Conservation (phyloP, 2,113 vertebrate genomes). For the Pelvicachromis taeniatus region DNA sequence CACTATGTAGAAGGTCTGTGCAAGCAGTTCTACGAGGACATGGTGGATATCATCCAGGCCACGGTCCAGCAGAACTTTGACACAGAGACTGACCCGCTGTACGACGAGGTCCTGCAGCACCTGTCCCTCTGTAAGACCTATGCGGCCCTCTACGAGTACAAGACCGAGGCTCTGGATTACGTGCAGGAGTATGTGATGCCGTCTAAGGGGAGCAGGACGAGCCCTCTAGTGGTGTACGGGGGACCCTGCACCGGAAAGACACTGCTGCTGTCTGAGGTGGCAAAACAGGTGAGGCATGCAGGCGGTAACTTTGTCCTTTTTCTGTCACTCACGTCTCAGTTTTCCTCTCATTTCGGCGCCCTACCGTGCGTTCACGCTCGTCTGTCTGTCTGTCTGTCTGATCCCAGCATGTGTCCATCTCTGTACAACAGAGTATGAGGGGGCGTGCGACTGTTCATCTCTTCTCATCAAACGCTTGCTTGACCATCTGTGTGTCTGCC, state of each 20-base stretch:
- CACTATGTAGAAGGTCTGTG: constrained; percentile 97
- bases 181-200: constrained; percentile 89
- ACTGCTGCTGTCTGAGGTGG: constrained; percentile 87
- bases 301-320: neutral
- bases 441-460: constrained; percentile 31
- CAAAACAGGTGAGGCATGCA: constrained; percentile 84
- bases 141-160: constrained; percentile 87
- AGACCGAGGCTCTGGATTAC: constrained; percentile 85
- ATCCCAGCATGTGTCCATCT: constrained; percentile 36
- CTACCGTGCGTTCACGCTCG: neutral
- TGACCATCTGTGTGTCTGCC: constrained; percentile 41
- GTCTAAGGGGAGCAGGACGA: constrained; percentile 83
- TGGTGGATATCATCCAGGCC: constrained; percentile 98
- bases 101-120: constrained; percentile 94
- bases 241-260: constrained; percentile 98
- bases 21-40: constrained; percentile 98
- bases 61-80: constrained; percentile 98
- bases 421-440: constrained; percentile 22
- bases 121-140: constrained; percentile 90
- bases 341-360: neutral
- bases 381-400: neutral
- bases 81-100: constrained; percentile 87
- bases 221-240: constrained; percentile 88
- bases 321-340: neutral
- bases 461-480: constrained; percentile 14